A percentile compares a stretch with the other conserved stretches of the same genome.
Evolutionary conservation across 1,140 invertebrate species (phyloP).

Genomic region (Thalassaphorura encarpata): DNA sequence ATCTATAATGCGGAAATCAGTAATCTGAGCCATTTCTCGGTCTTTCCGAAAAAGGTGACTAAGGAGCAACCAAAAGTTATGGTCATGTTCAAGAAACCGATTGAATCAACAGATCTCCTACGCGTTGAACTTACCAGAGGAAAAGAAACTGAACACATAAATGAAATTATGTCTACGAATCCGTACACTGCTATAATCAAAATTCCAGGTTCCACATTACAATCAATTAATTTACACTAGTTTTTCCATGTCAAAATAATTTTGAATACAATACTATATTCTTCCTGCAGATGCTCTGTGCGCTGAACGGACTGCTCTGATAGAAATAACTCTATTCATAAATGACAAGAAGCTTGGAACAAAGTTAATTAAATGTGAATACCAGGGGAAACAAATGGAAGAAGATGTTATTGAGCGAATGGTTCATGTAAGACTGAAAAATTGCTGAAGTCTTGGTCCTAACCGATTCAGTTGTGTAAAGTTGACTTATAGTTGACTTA

Average conservation of each 20-base stretch:
- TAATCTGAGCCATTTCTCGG: slow-evolving; percentile 19
- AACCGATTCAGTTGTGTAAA: slow-evolving; percentile 1
- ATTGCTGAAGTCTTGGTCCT: not conserved
- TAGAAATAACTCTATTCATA: slow-evolving; percentile 24
- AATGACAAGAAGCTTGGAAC: slow-evolving; percentile 26
- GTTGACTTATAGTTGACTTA: not conserved
- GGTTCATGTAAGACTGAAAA: slow-evolving; percentile 8
- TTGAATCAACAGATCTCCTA: slow-evolving; percentile 13
- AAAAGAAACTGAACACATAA: not conserved
- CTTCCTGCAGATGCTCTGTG: slow-evolving; percentile 19
- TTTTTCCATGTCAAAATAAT: not conserved
- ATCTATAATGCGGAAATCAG: slow-evolving; percentile 30
- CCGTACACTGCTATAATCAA: slow-evolving; percentile 20
- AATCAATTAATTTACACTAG: not conserved
- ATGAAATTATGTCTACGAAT: slow-evolving; percentile 10
- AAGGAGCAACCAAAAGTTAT: slow-evolving; percentile 26
- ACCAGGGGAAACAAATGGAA: not conserved
- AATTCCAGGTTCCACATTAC: slow-evolving; percentile 28
- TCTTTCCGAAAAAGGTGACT: slow-evolving; percentile 30
- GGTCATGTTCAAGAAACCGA: slow-evolving; percentile 24
- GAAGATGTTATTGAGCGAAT: slow-evolving; percentile 26
- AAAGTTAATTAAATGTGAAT: slow-evolving; percentile 28
- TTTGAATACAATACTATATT: not conserved
- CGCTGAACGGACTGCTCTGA: slow-evolving; percentile 10
- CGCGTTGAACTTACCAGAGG: slow-evolving; percentile 18